phyloP scores from a whole-genome alignment of 2,797 vertebrate species.

The Sarcoramphus papa region DNA sequence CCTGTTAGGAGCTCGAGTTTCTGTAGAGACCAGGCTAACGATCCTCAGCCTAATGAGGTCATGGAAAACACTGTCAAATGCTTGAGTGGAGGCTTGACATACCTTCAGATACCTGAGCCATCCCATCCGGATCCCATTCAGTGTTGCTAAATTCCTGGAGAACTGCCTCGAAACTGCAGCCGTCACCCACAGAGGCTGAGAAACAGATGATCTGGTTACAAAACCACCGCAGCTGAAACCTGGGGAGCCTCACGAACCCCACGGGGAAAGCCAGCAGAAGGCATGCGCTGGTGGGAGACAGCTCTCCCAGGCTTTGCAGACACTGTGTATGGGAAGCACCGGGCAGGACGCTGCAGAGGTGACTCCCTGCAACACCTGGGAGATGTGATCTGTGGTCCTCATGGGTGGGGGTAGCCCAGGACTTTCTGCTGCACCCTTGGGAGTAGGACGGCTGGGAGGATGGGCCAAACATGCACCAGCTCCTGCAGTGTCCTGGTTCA shows the following conservation, averaged over 20 bases:
- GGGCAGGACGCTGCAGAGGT: fast-evolving
- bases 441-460: fast-evolving
- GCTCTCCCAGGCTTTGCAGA: neutral
- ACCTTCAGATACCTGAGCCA: constrained; percentile 43
- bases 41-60: constrained; percentile 20
- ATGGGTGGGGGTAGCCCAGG: neutral
- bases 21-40: neutral
- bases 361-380: neutral
- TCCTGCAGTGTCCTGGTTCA: neutral
- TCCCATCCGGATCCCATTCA: neutral
- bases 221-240: neutral
- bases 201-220: neutral
- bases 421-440: neutral
- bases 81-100: constrained; percentile 9
- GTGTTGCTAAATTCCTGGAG: neutral
- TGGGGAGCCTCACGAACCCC: neutral
- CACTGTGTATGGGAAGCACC: fast-evolving
- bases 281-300: fast-evolving
- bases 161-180: neutral
- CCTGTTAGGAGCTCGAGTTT: constrained; percentile 16
- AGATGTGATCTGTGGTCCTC: neutral
- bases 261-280: fast-evolving
- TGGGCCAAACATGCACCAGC: neutral
- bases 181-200: neutral
- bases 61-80: constrained; percentile 30